Conservation (phyloP, 2,888 invertebrate species). For the Listrodromus nycthemerus region DNA sequence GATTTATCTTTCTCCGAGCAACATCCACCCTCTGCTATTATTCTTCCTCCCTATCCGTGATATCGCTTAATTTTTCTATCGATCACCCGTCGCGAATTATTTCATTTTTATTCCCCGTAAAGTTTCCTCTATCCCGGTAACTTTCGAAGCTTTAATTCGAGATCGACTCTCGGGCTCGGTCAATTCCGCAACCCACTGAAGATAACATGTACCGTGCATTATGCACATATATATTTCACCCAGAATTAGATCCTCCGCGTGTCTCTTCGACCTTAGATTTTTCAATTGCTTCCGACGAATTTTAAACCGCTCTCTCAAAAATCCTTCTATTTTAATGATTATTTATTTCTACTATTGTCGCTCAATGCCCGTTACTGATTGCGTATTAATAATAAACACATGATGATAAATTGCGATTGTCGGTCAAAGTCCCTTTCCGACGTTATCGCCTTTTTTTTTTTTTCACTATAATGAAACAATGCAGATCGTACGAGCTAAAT, state of each 20-base stretch:
- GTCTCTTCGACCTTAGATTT: slow-evolving; percentile 29
- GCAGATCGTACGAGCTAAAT: not conserved
- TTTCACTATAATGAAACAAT: not conserved
- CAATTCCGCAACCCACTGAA: slow-evolving; percentile 10
- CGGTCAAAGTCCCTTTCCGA: slow-evolving; percentile 8
- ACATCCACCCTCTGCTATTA: slow-evolving; percentile 23
- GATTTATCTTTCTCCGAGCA: slow-evolving; percentile 21
- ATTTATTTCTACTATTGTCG: not conserved
- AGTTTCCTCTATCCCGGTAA: not conserved
- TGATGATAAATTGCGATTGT: not conserved
- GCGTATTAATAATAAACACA: slow-evolving; percentile 2
- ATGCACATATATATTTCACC: slow-evolving; percentile 31
- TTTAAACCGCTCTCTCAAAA: slow-evolving; percentile 35
- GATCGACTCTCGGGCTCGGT: slow-evolving; percentile 17
- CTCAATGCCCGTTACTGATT: not conserved
- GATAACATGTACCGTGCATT: slow-evolving; percentile 24
- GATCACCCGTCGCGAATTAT: not conserved
- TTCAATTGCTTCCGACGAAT: slow-evolving; percentile 41
- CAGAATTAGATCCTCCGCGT: slow-evolving; percentile 49
- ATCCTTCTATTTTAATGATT: slow-evolving; percentile 16
- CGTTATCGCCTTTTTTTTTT: not conserved
- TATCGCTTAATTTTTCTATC: not conserved
- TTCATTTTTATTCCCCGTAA: not conserved
- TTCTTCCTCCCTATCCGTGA: not conserved
- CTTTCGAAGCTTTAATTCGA: slow-evolving; percentile 13